A percentile compares a stretch with the other conserved stretches of the same genome.
phyloP scores from a whole-genome alignment of 2,888 invertebrate genomes.

The Ophioninae sp. region DNA sequence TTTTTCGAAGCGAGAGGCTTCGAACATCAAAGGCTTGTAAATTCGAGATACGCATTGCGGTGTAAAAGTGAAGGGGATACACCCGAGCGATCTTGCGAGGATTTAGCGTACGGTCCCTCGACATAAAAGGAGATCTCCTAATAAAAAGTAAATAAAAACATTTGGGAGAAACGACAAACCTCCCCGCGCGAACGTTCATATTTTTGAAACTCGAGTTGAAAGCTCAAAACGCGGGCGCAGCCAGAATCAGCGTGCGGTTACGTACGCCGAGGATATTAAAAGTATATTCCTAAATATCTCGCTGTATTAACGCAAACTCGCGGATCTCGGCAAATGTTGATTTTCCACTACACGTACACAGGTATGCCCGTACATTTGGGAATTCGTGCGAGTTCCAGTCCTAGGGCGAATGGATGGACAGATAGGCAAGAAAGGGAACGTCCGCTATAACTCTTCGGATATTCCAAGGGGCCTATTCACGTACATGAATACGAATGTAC shows the following conservation, averaged over 20 bases:
- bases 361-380: constrained; percentile 15
- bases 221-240: constrained; percentile 22
- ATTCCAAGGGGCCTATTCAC: constrained; percentile 64
- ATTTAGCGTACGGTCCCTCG: constrained; percentile 61
- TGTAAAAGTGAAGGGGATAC: constrained; percentile 64
- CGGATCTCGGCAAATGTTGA: constrained; percentile 60
- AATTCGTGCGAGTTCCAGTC: constrained; percentile 42
- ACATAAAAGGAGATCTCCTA: constrained; percentile 70
- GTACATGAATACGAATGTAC: not conserved
- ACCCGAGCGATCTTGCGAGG: constrained; percentile 51
- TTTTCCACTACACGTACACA: constrained; percentile 1
- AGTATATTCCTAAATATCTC: constrained; percentile 54
- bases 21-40: constrained; percentile 70
- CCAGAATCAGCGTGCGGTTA: constrained; percentile 35
- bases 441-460: constrained; percentile 67
- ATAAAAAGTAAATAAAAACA: constrained; percentile 66
- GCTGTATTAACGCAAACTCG: constrained; percentile 66
- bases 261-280: constrained; percentile 50
- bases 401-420: constrained; percentile 32
- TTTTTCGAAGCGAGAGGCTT: constrained; percentile 69
- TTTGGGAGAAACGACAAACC: constrained; percentile 63
- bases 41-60: constrained; percentile 63
- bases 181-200: constrained; percentile 66
- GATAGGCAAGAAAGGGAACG: constrained; percentile 5
- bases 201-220: constrained; percentile 70